Base-by-base conservation (phyloP, 2,113 vertebrate species). In the Oreotrochilus melanogaster region DNA sequence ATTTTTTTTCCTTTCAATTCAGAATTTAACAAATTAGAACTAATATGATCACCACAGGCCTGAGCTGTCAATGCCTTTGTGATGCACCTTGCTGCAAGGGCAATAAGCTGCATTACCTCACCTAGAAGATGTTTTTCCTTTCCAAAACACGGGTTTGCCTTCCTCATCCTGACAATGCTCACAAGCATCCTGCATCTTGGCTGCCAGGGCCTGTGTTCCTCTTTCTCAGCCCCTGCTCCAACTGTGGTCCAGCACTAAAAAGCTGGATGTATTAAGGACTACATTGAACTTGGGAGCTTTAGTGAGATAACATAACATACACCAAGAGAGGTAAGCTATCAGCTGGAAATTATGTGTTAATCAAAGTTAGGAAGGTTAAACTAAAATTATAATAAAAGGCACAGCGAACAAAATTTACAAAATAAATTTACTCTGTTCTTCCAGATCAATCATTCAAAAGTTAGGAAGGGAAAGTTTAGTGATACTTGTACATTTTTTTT, bases 141-240 rank as follows among this genome's bases (percentile, higher is more conserved):
- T 48, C 53, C 72, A 57, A 71, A 94, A 67, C 5, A 16, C 0
- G 9, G n/a, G 18, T 9, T 73, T 48, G 30, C 43, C 37, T 75
- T 72, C 48, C 37, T 22, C 0, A 6, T 50, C 28, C 45, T 61
- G 47, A 39, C 0, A 0, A n/a, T 28, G 12, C 35, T 31, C 16
- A 0, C 28, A 33, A 56, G 24, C 24, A 8, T 48, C 0, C 0
- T 19, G 17, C 51, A 1, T 17, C 9, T 27, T 35, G 13, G 24
- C 4, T 13, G 22, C 16, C 18, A 0, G 1, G 17, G 25, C 22
- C 25, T 1, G 0, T 4, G 25, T 31, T 86, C 24, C 19, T 50
- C 24, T 37, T 28, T 28, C 60, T 27, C 56, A 35, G 42, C 18
- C 27, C 9, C 45, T n/a, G 18, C 5, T 37, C 47, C 10, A 8